Conservation (phyloP, 2,113 vertebrate genomes). For the Dasypus novemcinctus region DNA sequence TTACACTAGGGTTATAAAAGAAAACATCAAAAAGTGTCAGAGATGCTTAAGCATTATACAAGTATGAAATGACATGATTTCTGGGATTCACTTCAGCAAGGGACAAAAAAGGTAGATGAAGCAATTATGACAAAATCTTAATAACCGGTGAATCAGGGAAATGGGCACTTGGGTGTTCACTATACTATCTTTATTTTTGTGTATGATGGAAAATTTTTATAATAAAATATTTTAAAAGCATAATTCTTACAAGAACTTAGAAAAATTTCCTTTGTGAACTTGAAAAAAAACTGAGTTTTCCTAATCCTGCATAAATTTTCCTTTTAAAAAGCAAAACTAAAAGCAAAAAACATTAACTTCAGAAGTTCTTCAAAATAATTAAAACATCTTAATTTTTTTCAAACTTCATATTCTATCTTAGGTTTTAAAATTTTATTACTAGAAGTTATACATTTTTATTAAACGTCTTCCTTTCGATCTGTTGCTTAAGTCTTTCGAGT, state of each 20-base stretch:
- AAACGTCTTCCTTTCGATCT: constrained; percentile 35
- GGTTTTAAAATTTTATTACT: constrained; percentile 20
- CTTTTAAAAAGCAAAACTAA: constrained; percentile 33
- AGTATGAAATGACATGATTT: not conserved
- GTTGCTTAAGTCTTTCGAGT: not conserved
- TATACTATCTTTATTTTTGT: not conserved
- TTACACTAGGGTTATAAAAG: not conserved
- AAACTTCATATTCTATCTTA: not conserved
- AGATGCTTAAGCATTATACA: not conserved
- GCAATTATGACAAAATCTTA: not conserved
- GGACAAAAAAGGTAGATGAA: not conserved
- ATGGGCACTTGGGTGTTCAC: not conserved
- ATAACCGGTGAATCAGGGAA: not conserved
- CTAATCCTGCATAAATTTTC: not conserved
- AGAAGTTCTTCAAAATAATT: constrained; percentile 19
- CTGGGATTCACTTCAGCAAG: not conserved
- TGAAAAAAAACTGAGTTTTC: constrained; percentile 9
- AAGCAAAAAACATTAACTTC: constrained; percentile 8
- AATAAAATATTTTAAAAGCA: constrained; percentile 34
- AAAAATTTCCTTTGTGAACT: not conserved
- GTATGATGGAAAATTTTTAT: not conserved
- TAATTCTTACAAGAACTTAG: constrained; percentile 15
- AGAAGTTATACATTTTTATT: constrained; percentile 37
- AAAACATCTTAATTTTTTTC: not conserved
- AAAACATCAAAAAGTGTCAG: not conserved